These are phyloP conservation scores for Allygus modestus DNA, from an alignment of 2,888 invertebrate species.

Conservation along the genomic window DNA sequence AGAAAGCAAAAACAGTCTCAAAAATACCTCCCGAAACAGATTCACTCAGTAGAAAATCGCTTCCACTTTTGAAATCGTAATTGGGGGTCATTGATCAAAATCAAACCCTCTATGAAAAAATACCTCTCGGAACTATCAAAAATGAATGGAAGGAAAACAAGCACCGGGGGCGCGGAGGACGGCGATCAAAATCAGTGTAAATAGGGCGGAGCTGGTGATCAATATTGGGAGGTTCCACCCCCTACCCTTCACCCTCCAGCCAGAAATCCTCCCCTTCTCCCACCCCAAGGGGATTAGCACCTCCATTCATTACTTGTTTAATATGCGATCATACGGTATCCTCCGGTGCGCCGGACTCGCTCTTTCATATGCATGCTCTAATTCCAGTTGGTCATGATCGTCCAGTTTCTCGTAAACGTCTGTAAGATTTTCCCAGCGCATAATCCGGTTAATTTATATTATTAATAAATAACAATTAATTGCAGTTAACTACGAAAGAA, in stretches of 20 bases:
- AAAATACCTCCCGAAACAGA: too few species aligned
- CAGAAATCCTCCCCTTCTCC: background rate
- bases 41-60: too few species aligned
- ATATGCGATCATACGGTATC: conserved; percentile 48
- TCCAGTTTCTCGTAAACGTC: too few species aligned
- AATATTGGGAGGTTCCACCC: conserved; percentile 34
- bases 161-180: background rate
- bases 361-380: background rate
- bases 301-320: conserved; percentile 49
- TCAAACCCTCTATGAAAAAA: conserved; percentile 7
- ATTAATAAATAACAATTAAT: too few species aligned
- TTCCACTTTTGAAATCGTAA: too few species aligned
- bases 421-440: too few species aligned
- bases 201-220: conserved; percentile 52
- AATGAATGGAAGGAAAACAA: conserved; percentile 47
- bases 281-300: conserved; percentile 45
- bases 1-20: too few species aligned
- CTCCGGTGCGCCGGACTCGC: background rate
- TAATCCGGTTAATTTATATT: too few species aligned
- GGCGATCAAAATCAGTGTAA: conserved; percentile 58
- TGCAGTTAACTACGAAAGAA: too few species aligned
- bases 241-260: background rate
- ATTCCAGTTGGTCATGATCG: background rate
- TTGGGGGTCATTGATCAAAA: background rate
- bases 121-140: conserved; percentile 13